These are phyloP conservation scores for Podabrus alpinus DNA, from an alignment of 2,888 invertebrate genomes.

Conservation along the genomic window DNA sequence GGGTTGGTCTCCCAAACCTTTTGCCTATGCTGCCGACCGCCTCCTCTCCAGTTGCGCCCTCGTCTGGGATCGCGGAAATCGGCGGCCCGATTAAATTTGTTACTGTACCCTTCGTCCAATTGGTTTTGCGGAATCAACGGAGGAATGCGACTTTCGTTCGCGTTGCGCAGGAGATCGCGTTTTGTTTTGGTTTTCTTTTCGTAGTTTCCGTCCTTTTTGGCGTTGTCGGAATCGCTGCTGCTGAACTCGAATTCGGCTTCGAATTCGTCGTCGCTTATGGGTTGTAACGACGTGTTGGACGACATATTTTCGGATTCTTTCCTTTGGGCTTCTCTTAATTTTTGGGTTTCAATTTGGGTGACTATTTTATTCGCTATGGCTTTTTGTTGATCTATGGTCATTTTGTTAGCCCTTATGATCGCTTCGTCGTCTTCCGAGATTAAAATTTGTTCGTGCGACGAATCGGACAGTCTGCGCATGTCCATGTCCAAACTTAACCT, in stretches of 20 bases:
- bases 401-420: constrained; percentile 72
- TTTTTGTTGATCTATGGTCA: constrained; percentile 76
- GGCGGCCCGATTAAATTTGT: constrained; percentile 22
- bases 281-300: constrained; percentile 46
- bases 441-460: constrained; percentile 63
- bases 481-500: constrained; percentile 54
- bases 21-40: constrained; percentile 22
- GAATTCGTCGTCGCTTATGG: constrained; percentile 54
- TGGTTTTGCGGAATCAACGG: constrained; percentile 48
- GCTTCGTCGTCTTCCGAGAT: constrained; percentile 84
- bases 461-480: constrained; percentile 46
- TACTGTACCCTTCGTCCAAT: constrained; percentile 32
- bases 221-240: constrained; percentile 26
- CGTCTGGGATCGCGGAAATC: constrained; percentile 27
- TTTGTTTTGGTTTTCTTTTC: constrained; percentile 20
- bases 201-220: neutral
- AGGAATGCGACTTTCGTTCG: constrained; percentile 54
- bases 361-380: constrained; percentile 77
- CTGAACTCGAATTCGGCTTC: constrained; percentile 39
- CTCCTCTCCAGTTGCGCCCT: constrained; percentile 28
- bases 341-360: constrained; percentile 76
- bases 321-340: constrained; percentile 75
- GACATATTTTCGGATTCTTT: constrained; percentile 65
- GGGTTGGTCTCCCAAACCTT: constrained; percentile 21
- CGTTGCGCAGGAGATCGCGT: constrained; percentile 55